A percentile compares a stretch with the other conserved stretches of the same genome.
Evolutionary conservation across 2,113 vertebrate species (phyloP).

Genomic region (Cololabis saira): DNA sequence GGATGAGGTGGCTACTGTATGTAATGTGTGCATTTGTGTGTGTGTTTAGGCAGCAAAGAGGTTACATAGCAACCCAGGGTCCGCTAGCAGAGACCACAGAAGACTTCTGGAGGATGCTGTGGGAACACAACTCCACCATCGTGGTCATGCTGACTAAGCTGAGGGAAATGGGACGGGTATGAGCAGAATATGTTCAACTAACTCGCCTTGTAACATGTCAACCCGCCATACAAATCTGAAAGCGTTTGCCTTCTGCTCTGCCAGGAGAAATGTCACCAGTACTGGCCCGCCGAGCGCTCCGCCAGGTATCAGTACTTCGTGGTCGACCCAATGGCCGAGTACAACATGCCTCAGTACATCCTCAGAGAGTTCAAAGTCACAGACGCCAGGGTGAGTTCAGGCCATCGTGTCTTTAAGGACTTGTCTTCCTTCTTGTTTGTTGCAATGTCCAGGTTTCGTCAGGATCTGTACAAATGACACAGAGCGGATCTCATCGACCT

Average conservation of each 20-base stretch:
- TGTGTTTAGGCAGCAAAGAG: conserved; percentile 79
- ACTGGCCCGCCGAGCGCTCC: conserved; percentile 92
- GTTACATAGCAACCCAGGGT: conserved; percentile 85
- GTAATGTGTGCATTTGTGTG: conserved; percentile 30
- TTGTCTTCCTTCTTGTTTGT: background rate
- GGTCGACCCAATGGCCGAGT: conserved; percentile 95
- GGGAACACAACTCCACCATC: conserved; percentile 86
- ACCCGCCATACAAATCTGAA: background rate
- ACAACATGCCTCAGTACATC: conserved; percentile 98
- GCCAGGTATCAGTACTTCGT: conserved; percentile 96
- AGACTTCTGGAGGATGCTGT: conserved; percentile 86
- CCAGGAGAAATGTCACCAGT: conserved; percentile 95
- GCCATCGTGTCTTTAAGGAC: background rate
- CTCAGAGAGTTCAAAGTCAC: conserved; percentile 96
- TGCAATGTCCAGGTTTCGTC: background rate
- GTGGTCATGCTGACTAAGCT: conserved; percentile 86
- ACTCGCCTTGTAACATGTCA: background rate
- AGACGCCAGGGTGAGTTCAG: conserved; percentile 88
- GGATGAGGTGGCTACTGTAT: conserved; percentile 26
- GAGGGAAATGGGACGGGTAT: conserved; percentile 83
- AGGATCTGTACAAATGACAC: conserved; percentile 26
- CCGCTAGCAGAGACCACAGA: conserved; percentile 85
- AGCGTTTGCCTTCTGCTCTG: conserved; percentile 19
- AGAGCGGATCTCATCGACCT: conserved; percentile 64
- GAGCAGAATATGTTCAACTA: conserved; percentile 5